A percentile compares a stretch with the other conserved stretches of the same genome.
Conservation (phyloP, 1,140 invertebrate genomes). For the Stegodyphus dumicola region DNA sequence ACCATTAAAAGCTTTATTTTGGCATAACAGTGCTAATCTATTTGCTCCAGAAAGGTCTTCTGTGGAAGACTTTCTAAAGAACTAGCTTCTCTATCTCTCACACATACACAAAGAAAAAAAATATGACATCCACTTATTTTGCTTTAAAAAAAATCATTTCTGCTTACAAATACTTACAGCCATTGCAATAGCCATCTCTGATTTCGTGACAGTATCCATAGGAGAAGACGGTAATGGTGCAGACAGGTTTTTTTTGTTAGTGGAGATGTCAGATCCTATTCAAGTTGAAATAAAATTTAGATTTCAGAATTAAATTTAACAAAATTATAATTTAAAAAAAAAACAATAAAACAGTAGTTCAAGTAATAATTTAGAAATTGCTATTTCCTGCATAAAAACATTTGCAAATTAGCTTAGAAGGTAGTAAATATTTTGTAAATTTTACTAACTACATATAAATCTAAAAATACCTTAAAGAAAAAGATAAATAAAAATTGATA, state of each 20-base stretch:
- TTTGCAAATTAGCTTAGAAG: no score
- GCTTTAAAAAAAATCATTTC: background rate
- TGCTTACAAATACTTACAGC: constrained; percentile 74
- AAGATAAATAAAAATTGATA: no score
- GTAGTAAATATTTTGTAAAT: no score
- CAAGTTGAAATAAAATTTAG: constrained; percentile 30
- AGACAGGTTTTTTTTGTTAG: constrained; percentile 91
- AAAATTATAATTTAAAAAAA: no score
- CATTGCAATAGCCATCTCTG: constrained; percentile 99
- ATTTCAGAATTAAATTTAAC: no score
- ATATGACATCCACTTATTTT: background rate
- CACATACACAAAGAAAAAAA: background rate
- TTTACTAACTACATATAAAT: no score
- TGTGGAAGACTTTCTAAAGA: no score
- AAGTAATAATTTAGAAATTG: background rate
- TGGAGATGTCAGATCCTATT: constrained; percentile 82
- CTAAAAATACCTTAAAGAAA: no score
- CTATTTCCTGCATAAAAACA: no score
- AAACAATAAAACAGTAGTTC: background rate
- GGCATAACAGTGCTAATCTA: no score
- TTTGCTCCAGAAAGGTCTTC: no score
- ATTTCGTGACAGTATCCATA: constrained; percentile 99
- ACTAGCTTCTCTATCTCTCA: background rate
- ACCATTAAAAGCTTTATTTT: no score
- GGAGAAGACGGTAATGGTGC: constrained; percentile 96